Evolutionary conservation across 2,797 vertebrate species (phyloP).

Genomic region (Meda fulgida): DNA sequence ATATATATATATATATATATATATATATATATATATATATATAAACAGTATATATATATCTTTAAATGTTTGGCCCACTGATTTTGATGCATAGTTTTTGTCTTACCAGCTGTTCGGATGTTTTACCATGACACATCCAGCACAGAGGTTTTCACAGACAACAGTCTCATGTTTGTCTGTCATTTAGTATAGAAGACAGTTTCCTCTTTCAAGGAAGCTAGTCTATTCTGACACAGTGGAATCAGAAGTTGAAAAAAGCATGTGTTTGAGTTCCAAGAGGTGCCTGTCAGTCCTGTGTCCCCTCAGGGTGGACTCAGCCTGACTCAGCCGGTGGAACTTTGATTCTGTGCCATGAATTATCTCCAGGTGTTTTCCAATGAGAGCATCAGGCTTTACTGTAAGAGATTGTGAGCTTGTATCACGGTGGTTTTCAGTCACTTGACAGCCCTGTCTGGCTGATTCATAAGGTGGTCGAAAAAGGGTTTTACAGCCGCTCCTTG

Average conservation of each 20-base stretch:
- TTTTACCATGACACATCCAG: constrained; percentile 18
- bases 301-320: background rate
- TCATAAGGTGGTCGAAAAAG: constrained; percentile 38
- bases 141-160: constrained; percentile 19
- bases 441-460: constrained; percentile 37
- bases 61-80: background rate
- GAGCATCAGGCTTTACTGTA: constrained; percentile 47
- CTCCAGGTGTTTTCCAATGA: constrained; percentile 48
- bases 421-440: constrained; percentile 20
- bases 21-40: background rate
- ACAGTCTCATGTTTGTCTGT: constrained; percentile 27
- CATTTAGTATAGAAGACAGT: background rate
- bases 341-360: constrained; percentile 16
- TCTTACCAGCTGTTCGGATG: background rate
- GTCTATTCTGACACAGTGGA: constrained; percentile 36
- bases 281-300: constrained; percentile 21
- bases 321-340: constrained; percentile 18
- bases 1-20: too few relatives aligned
- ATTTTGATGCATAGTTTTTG: constrained; percentile 2
- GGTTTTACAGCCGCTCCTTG: background rate
- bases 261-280: background rate
- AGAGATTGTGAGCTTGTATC: constrained; percentile 23
- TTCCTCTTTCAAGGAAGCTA: constrained; percentile 14
- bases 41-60: background rate
- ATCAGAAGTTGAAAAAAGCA: background rate